A percentile compares a stretch with the other conserved stretches of the same genome.
Conservation (phyloP, 53 echinoderm and acorn worm genomes). For the Mesocentrotus franciscanus region DNA sequence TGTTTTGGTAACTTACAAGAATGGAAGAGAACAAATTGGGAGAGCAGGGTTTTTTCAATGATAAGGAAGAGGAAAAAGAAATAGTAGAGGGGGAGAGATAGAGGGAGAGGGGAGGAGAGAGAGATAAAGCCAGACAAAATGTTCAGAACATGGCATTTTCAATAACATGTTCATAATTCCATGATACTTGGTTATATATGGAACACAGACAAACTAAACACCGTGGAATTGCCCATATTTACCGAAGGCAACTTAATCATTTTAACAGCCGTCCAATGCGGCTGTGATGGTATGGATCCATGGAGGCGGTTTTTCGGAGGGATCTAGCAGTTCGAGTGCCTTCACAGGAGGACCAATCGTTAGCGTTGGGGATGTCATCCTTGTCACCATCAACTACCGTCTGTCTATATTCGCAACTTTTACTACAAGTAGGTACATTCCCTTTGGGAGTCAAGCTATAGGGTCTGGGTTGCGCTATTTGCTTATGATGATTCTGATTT, state of each 20-base stretch:
- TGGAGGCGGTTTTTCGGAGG: constrained; percentile 70
- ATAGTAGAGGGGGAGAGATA: not conserved
- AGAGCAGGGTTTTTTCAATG: not conserved
- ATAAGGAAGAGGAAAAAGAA: not conserved
- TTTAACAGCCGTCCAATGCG: constrained; percentile 51
- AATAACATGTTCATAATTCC: too few relatives aligned
- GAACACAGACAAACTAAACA: too few relatives aligned
- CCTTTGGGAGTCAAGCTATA: not conserved
- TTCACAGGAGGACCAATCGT: constrained; percentile 67
- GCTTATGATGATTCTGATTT: too few relatives aligned
- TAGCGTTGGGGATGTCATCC: constrained; percentile 74
- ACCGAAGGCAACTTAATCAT: not conserved
- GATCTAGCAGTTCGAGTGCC: constrained; percentile 29
- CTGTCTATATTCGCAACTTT: constrained; percentile 65
- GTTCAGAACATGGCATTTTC: too few relatives aligned
- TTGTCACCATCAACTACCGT: constrained; percentile 73
- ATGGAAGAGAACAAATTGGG: not conserved
- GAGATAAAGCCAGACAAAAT: not conserved
- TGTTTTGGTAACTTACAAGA: not conserved
- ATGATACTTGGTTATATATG: too few relatives aligned
- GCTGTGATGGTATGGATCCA: constrained; percentile 81
- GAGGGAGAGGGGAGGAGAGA: not conserved
- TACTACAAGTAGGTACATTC: constrained; percentile 31
- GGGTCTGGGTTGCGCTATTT: not conserved
- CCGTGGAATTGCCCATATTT: not conserved